Evolutionary conservation across 2,797 vertebrate species (phyloP).

Genomic region (Oreortyx pictus): DNA sequence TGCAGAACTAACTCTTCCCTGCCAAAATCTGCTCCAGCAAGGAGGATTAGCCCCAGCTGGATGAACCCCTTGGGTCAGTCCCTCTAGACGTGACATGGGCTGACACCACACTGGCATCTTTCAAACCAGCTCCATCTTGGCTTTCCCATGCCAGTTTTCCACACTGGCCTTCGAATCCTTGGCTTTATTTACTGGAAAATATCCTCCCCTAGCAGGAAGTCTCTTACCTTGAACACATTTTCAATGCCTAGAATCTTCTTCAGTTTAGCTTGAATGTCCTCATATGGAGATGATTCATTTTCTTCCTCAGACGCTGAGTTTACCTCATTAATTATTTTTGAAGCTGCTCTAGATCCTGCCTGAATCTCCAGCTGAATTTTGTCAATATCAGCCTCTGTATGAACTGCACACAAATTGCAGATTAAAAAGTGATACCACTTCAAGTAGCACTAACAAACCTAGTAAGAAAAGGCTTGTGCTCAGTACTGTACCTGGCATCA

Average conservation of each 20-base stretch:
- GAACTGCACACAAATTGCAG: constrained; percentile 17
- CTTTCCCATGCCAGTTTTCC: background rate
- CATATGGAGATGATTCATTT: background rate
- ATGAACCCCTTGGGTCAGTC: rapidly evolving
- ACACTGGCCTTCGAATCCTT: background rate
- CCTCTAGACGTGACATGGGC: background rate
- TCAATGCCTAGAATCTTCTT: constrained; percentile 80
- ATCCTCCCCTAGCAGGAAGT: background rate
- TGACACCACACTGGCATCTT: background rate
- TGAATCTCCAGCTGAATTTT: constrained; percentile 84
- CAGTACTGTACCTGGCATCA: constrained; percentile 77
- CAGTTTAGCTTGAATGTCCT: constrained; percentile 76
- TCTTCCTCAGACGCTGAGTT: constrained; percentile 38
- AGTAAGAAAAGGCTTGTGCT: background rate
- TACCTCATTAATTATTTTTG: constrained; percentile 79
- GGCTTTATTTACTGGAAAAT: background rate
- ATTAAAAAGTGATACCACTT: constrained; percentile 14
- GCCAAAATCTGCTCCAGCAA: background rate
- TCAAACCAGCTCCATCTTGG: background rate
- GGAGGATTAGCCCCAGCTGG: background rate
- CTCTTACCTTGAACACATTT: constrained; percentile 52
- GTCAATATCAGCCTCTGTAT: constrained; percentile 76
- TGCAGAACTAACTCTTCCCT: background rate
- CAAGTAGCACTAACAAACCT: background rate
- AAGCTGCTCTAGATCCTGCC: constrained; percentile 80